Conservation (phyloP, 2,888 invertebrate species). For the Corythucha ciliata region DNA sequence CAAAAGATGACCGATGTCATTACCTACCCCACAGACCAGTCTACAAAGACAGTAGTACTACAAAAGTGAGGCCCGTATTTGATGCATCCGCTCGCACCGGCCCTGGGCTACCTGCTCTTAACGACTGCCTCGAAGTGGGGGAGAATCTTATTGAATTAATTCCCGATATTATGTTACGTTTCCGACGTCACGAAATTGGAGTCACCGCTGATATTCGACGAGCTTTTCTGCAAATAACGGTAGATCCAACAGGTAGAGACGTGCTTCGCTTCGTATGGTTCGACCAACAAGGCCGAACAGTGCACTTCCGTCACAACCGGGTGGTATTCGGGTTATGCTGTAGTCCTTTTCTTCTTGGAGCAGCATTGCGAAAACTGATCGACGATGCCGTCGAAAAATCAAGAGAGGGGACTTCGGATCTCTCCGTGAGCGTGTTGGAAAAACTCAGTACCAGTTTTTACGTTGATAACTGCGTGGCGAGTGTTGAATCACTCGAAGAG, state of each 20-base stretch:
- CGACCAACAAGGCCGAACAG: constrained; percentile 5
- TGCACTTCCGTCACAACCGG: constrained; percentile 15
- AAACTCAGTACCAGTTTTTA: constrained; percentile 10
- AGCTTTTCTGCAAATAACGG: constrained; percentile 38
- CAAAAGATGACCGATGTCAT: constrained; percentile 14
- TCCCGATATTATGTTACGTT: constrained; percentile 21
- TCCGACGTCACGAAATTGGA: constrained; percentile 27
- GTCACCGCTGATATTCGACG: constrained; percentile 32
- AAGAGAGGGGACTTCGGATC: neutral
- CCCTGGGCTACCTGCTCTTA: constrained; percentile 27
- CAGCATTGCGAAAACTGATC: constrained; percentile 15
- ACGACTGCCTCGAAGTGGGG: constrained; percentile 34
- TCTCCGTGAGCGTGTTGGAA: neutral
- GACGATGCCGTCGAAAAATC: neutral
- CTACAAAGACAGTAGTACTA: constrained; percentile 27
- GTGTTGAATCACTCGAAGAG: neutral
- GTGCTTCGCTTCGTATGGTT: constrained; percentile 36
- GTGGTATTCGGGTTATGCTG: constrained; percentile 24
- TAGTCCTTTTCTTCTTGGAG: constrained; percentile 24
- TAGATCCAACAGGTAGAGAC: constrained; percentile 34
- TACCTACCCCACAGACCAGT: constrained; percentile 30
- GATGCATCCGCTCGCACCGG: constrained; percentile 29
- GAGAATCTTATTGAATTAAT: constrained; percentile 31
- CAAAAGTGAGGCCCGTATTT: constrained; percentile 30
- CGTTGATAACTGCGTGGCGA: constrained; percentile 15